Percentiles rank a stretch among this genome's conserved stretches.
Evolutionary conservation across 2,888 invertebrate species (phyloP).

Genomic region (Cremastobaeus sp.): DNA sequence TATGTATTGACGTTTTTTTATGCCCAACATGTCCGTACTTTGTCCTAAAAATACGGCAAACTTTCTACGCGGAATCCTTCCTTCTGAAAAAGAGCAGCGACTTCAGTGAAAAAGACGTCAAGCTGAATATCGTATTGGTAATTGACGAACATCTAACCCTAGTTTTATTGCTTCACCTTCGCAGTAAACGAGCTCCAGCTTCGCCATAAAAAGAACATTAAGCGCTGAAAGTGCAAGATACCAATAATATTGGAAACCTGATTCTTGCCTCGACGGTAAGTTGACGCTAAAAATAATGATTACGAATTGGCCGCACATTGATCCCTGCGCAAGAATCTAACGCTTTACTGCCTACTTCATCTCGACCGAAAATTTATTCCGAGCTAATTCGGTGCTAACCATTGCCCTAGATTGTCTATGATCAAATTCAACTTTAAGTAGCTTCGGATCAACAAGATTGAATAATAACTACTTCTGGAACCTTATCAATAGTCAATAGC

Average conservation of each 20-base stretch:
- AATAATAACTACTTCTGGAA: too few species aligned
- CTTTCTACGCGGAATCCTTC: background rate
- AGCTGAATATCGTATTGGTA: too few species aligned
- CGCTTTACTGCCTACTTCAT: slow-evolving; percentile 53
- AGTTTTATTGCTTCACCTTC: too few species aligned
- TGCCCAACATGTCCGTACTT: slow-evolving; percentile 1
- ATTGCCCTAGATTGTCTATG: slow-evolving; percentile 41
- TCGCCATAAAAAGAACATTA: slow-evolving; percentile 84
- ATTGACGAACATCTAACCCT: too few species aligned
- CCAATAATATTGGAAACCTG: slow-evolving; percentile 50
- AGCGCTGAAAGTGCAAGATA: slow-evolving; percentile 46
- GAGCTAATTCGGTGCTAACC: slow-evolving; percentile 50
- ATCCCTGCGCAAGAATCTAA: slow-evolving; percentile 52
- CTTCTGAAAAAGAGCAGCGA: background rate
- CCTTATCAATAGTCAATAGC: too few species aligned
- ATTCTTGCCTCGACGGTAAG: slow-evolving; percentile 55
- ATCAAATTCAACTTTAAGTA: slow-evolving; percentile 15
- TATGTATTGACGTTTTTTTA: slow-evolving; percentile 35
- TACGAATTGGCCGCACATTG: slow-evolving; percentile 55
- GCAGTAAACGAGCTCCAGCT: background rate
- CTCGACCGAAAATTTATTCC: slow-evolving; percentile 46
- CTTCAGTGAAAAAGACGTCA: background rate
- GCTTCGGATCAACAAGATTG: slow-evolving; percentile 4
- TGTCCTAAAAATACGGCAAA: slow-evolving; percentile 6
- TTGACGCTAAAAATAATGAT: slow-evolving; percentile 57